Conservation (phyloP, 2,113 vertebrate species). For the Plestiodon gilberti region DNA sequence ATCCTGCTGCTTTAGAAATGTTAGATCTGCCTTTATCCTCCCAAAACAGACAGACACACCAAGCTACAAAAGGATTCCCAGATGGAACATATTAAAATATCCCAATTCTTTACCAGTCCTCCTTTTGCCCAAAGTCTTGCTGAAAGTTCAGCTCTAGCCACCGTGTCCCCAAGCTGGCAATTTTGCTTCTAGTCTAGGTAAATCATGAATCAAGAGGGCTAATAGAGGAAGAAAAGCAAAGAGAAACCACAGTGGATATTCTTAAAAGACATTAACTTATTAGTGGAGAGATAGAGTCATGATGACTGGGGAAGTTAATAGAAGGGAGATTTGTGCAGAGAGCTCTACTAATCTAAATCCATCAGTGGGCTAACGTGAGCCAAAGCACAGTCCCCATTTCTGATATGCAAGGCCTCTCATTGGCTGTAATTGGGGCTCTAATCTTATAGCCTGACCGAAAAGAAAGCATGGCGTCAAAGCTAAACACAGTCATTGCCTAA, state of each 20-base stretch:
- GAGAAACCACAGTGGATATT: neutral
- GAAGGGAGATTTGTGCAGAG: conserved; percentile 36
- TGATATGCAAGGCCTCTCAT: neutral
- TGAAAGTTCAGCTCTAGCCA: neutral
- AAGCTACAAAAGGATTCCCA: too few relatives aligned
- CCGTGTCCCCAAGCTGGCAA: neutral
- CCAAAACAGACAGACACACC: neutral
- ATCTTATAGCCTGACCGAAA: conserved; percentile 31
- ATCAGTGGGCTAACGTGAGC: conserved; percentile 1
- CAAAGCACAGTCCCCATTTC: neutral
- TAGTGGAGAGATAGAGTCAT: rapidly evolving
- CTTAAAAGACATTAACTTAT: neutral
- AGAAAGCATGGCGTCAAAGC: neutral
- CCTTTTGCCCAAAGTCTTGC: neutral
- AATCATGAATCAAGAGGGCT: neutral
- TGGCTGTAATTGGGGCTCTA: conserved; percentile 16
- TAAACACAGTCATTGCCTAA: neutral
- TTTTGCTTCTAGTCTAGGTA: neutral
- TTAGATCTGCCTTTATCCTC: neutral
- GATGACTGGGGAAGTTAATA: neutral
- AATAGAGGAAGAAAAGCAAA: neutral
- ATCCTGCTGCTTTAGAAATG: neutral
- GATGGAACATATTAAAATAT: neutral
- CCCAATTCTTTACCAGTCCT: neutral
- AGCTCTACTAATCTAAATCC: conserved; percentile 20